Evolutionary conservation across 1,140 invertebrate genomes (phyloP).

Genomic region (Drepana arcuata): DNA sequence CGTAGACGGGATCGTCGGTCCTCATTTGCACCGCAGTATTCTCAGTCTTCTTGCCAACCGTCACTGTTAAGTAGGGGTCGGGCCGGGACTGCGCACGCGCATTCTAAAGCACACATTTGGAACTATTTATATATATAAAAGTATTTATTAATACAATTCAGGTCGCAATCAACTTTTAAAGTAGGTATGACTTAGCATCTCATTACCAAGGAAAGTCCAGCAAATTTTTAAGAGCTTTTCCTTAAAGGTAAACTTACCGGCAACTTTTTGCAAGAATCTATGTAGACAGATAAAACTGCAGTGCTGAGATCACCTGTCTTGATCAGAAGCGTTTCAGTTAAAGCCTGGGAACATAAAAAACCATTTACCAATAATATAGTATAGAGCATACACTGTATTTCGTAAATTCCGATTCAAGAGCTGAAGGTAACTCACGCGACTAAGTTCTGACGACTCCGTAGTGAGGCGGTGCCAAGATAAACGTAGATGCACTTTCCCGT

Average conservation of each 20-base stretch:
- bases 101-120: no score
- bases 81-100: slow-evolving; percentile 79
- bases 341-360: slow-evolving; percentile 69
- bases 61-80: slow-evolving; percentile 83
- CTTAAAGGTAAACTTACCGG: slow-evolving; percentile 90
- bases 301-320: slow-evolving; percentile 83
- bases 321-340: slow-evolving; percentile 83
- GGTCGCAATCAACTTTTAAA: no score
- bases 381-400: no score
- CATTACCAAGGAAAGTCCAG: no score
- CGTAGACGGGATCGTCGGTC: slow-evolving; percentile 81
- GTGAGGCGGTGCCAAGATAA: slow-evolving; percentile 90
- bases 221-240: no score
- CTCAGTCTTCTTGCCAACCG: slow-evolving; percentile 79
- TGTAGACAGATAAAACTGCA: slow-evolving; percentile 84
- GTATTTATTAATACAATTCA: no score
- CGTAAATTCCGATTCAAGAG: slow-evolving; percentile 1
- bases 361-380: background rate
- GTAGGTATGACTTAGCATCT: no score
- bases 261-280: slow-evolving; percentile 92
- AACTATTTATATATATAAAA: no score
- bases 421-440: slow-evolving; percentile 75
- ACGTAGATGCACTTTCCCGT: slow-evolving; percentile 91
- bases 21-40: slow-evolving; percentile 80
- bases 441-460: slow-evolving; percentile 79